A percentile compares a stretch with the other conserved stretches of the same genome.
phyloP scores from a whole-genome alignment of 1,140 invertebrate species.

The Amphibalanus amphitrite region DNA sequence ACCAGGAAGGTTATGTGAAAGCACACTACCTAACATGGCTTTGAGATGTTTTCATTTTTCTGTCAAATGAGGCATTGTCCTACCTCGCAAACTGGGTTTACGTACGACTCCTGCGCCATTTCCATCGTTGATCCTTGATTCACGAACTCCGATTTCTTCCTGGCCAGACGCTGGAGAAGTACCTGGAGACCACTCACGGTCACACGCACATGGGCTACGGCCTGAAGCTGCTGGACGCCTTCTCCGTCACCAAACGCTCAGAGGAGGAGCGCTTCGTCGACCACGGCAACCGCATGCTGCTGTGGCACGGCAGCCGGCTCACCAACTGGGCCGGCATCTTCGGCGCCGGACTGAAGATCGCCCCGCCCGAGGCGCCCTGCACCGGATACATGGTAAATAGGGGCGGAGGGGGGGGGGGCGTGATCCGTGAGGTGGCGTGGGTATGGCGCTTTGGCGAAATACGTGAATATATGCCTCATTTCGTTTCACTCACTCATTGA shows the following conservation, averaged over 20 bases:
- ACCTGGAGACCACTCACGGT: conserved; percentile 28
- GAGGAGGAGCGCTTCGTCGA: conserved; percentile 21
- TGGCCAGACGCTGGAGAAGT: too few relatives aligned
- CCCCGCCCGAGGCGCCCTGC: conserved; percentile 33
- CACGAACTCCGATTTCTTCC: neutral
- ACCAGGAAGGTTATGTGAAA: too few relatives aligned
- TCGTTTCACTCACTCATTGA: too few relatives aligned
- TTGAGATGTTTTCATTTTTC: too few relatives aligned
- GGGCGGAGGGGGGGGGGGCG: neutral
- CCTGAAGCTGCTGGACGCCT: conserved; percentile 27
- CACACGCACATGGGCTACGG: conserved; percentile 28
- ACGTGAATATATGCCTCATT: too few relatives aligned
- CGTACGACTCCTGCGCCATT: neutral
- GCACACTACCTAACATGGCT: too few relatives aligned
- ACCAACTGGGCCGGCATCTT: conserved; percentile 41
- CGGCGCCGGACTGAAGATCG: conserved; percentile 39
- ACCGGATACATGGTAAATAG: conserved; percentile 40
- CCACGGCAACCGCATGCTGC: conserved; percentile 25
- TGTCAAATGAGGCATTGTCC: neutral
- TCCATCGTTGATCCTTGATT: neutral
- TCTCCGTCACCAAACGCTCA: conserved; percentile 19
- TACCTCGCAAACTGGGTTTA: neutral
- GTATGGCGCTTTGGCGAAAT: too few relatives aligned
- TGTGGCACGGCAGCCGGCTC: conserved; percentile 41
- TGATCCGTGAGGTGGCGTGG: too few relatives aligned